Percentiles rank a stretch among this genome's conserved stretches.
Evolutionary conservation across 2,797 vertebrate genomes (phyloP).

Genomic region (Gadopsis marmoratus): DNA sequence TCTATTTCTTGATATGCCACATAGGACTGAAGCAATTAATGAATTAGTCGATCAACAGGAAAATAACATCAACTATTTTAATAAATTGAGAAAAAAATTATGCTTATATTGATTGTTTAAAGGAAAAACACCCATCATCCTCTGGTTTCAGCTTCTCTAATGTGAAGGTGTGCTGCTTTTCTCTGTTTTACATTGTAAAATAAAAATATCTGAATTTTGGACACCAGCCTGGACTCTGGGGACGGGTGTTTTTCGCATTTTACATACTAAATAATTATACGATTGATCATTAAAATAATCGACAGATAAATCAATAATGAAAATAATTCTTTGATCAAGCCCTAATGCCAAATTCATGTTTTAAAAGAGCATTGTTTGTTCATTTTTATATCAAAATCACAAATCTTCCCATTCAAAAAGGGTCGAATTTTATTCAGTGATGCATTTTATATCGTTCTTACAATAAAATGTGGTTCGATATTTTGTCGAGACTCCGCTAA

Average conservation of each 20-base stretch:
- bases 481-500: not conserved
- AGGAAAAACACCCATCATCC: not conserved
- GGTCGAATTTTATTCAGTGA: not conserved
- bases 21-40: not conserved
- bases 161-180: conserved; percentile 1
- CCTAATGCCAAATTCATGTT: not conserved
- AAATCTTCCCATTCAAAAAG: not conserved
- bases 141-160: not conserved
- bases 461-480: not conserved
- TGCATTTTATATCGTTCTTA: not conserved
- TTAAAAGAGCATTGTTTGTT: not conserved
- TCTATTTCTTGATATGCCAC: not conserved
- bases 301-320: not conserved
- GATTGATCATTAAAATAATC: not conserved
- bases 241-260: not conserved
- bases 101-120: no score
- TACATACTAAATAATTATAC: not conserved
- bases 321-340: not conserved
- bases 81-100: not conserved
- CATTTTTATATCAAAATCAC: not conserved
- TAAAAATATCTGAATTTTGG: not conserved
- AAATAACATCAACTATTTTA: not conserved
- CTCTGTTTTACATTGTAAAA: not conserved
- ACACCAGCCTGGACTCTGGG: not conserved
- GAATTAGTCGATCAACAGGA: fast-evolving